phyloP scores from a whole-genome alignment of 2,113 vertebrate species.

The Ceyx margarethae region DNA sequence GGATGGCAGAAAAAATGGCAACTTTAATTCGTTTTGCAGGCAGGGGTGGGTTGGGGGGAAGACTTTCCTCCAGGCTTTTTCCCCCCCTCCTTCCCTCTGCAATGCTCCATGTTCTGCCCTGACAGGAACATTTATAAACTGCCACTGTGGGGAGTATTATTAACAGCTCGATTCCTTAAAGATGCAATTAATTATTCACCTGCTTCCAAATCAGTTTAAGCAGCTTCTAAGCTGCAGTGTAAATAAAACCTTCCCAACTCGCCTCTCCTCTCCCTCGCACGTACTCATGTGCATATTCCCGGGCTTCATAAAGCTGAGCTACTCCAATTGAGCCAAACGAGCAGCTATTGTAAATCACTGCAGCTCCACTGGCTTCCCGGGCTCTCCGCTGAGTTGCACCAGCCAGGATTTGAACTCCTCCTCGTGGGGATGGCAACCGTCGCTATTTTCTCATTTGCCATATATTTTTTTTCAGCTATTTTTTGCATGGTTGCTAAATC shows the following conservation, averaged over 20 bases:
- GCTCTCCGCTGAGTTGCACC: background rate
- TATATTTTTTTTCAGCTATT: constrained; percentile 34
- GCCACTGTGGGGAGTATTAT: constrained; percentile 55
- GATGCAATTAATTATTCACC: constrained; percentile 73
- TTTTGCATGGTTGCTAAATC: constrained; percentile 36
- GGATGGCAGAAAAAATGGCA: constrained; percentile 35
- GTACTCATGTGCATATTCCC: background rate
- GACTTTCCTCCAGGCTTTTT: constrained; percentile 11
- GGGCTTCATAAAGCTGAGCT: background rate
- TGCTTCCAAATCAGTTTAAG: constrained; percentile 67
- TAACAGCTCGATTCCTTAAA: constrained; percentile 65
- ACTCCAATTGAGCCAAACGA: constrained; percentile 49
- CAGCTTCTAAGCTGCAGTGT: constrained; percentile 45
- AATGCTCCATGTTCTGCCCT: constrained; percentile 3
- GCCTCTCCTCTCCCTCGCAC: background rate
- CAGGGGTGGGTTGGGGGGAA: background rate
- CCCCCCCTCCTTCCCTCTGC: background rate
- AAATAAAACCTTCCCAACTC: constrained; percentile 48
- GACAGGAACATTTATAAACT: constrained; percentile 45
- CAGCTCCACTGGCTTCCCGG: background rate
- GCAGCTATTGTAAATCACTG: constrained; percentile 56
- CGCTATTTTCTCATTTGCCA: background rate
- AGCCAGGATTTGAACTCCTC: constrained; percentile 45
- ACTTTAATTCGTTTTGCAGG: background rate
- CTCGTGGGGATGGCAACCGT: constrained; percentile 24